Conservation (phyloP, 2,113 vertebrate species). For the Nothobranchius furzeri region DNA sequence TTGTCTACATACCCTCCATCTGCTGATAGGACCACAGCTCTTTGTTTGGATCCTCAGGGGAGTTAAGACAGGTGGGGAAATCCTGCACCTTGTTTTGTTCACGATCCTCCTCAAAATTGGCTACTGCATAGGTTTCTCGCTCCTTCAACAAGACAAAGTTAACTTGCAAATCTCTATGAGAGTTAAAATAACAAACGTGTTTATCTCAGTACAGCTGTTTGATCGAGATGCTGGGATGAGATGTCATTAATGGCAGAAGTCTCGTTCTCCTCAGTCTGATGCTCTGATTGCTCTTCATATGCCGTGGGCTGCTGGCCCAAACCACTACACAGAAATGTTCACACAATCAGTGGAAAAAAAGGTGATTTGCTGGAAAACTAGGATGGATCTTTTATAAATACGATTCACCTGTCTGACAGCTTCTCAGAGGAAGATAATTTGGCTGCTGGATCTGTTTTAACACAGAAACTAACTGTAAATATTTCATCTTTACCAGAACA, state of each 20-base stretch:
- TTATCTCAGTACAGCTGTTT: slow-evolving; percentile 24
- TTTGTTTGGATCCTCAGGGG: slow-evolving; percentile 1
- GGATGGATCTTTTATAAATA: not conserved
- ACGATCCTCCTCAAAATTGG: slow-evolving; percentile 19
- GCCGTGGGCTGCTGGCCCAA: slow-evolving; percentile 11
- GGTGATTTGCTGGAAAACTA: not conserved
- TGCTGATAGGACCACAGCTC: slow-evolving; percentile 17
- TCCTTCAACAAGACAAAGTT: slow-evolving; percentile 27
- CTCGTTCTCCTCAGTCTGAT: slow-evolving; percentile 7
- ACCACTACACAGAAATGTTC: slow-evolving; percentile 31
- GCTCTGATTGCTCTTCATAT: slow-evolving; percentile 21
- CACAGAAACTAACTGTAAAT: slow-evolving; percentile 24
- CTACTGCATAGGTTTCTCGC: slow-evolving; percentile 20
- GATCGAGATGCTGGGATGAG: slow-evolving; percentile 38
- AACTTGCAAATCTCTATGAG: not conserved
- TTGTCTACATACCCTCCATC: slow-evolving; percentile 30
- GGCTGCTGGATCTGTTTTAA: slow-evolving; percentile 30
- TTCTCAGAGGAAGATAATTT: slow-evolving; percentile 31
- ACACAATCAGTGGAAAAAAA: not conserved
- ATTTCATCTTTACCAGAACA: slow-evolving; percentile 1
- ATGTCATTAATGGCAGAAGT: slow-evolving; percentile 27
- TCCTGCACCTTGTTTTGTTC: slow-evolving; percentile 35
- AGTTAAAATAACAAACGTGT: not conserved
- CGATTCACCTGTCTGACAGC: slow-evolving; percentile 36
- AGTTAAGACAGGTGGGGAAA: not conserved